A percentile compares a stretch with the other conserved stretches of the same genome.
phyloP scores from a whole-genome alignment of 2,888 invertebrate species.

The Protonemura montana region DNA sequence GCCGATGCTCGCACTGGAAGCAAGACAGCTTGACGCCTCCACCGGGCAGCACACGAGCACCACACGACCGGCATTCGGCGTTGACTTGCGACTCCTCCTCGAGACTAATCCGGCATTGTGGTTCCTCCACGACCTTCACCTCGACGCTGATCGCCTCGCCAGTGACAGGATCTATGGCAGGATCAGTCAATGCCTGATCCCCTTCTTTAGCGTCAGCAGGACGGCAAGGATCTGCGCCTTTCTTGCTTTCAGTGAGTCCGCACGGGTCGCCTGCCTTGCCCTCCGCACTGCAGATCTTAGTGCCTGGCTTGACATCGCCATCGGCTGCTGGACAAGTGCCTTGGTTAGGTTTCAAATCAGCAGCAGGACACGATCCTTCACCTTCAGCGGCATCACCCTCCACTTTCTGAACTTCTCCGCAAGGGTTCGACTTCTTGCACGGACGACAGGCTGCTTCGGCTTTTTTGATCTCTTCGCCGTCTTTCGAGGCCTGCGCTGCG shows the following conservation, averaged over 20 bases:
- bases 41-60: not conserved
- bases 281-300: too few species aligned
- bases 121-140: not conserved
- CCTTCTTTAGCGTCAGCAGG: not conserved
- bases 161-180: not conserved
- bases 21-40: slow-evolving; percentile 20
- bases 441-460: not conserved
- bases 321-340: too few species aligned
- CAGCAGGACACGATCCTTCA: not conserved
- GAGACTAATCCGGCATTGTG: not conserved
- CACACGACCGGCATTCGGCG: slow-evolving; percentile 10
- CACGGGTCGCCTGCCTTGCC: not conserved
- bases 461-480: slow-evolving; percentile 15
- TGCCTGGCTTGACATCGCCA: too few species aligned
- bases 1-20: slow-evolving; percentile 3
- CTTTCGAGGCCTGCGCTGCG: not conserved
- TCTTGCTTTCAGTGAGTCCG: not conserved
- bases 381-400: not conserved
- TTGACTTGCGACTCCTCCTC: slow-evolving; percentile 9
- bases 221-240: not conserved
- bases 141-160: not conserved
- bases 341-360: too few species aligned
- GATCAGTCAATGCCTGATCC: not conserved
- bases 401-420: not conserved
- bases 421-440: not conserved